These are phyloP conservation scores for Hydrochoerus hydrochaeris DNA, from an alignment of 2,113 vertebrate species.

Conservation along the genomic window DNA sequence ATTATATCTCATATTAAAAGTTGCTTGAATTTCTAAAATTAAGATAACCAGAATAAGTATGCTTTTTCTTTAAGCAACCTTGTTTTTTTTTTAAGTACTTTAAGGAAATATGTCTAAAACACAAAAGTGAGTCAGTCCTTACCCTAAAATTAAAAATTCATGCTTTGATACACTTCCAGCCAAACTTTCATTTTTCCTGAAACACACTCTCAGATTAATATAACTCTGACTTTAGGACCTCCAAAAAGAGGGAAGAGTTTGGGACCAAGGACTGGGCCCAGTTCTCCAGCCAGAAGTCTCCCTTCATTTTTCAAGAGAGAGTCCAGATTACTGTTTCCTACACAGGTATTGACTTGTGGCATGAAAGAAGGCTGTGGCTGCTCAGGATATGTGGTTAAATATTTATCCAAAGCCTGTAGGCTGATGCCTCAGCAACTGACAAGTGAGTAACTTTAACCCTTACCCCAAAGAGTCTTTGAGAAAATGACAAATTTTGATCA, in stretches of 20 bases:
- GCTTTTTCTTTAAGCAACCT: conserved; percentile 53
- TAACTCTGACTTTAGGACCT: background rate
- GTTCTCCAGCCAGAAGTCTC: background rate
- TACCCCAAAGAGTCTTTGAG: background rate
- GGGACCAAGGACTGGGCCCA: background rate
- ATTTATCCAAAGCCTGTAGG: background rate
- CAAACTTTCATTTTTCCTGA: conserved; percentile 49
- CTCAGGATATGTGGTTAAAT: background rate
- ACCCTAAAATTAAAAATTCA: conserved; percentile 56
- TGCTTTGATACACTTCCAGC: conserved; percentile 49
- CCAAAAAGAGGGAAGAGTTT: conserved; percentile 13
- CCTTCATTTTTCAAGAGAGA: background rate
- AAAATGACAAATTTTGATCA: background rate
- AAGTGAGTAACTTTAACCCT: background rate
- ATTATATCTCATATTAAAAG: conserved; percentile 1
- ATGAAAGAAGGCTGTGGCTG: background rate
- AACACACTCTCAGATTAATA: background rate
- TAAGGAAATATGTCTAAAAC: conserved; percentile 53
- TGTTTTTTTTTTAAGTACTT: background rate
- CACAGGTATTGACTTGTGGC: background rate
- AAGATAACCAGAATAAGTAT: conserved; percentile 51
- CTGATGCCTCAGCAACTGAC: conserved; percentile 1
- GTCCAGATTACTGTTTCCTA: conserved; percentile 8
- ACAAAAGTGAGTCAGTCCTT: conserved; percentile 19
- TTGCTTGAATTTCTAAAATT: conserved; percentile 45